phyloP scores from a whole-genome alignment of 2,113 vertebrate genomes.

The Paraplagusia blochii region DNA sequence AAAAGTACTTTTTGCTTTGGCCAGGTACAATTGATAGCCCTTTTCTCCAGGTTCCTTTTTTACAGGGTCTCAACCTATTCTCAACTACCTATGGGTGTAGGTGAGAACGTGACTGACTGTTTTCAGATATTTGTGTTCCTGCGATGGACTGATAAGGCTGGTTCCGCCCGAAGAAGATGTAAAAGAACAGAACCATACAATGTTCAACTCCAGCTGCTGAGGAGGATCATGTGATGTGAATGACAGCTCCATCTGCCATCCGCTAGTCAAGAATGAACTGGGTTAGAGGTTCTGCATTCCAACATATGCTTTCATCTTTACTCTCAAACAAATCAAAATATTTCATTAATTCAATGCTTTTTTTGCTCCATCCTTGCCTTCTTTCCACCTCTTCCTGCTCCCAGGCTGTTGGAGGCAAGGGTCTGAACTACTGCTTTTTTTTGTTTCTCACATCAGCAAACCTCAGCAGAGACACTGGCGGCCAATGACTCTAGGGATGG shows the following conservation, averaged over 20 bases:
- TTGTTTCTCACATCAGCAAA: slow-evolving; percentile 53
- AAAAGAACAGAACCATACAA: background rate
- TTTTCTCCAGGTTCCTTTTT: no score
- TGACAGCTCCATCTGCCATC: background rate
- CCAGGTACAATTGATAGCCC: no score
- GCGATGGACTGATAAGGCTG: background rate
- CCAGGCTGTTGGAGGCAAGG: slow-evolving; percentile 17
- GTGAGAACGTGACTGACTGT: no score
- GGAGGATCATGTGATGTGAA: slow-evolving; percentile 1
- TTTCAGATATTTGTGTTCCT: background rate
- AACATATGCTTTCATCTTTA: no score
- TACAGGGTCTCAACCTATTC: no score
- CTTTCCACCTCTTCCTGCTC: slow-evolving; percentile 37
- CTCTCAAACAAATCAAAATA: slow-evolving; percentile 18
- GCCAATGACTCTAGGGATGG: slow-evolving; percentile 49
- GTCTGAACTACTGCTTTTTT: slow-evolving; percentile 23
- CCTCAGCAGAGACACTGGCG: slow-evolving; percentile 46
- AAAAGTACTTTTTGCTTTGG: no score
- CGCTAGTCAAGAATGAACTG: background rate
- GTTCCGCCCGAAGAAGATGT: no score
- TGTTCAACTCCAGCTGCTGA: background rate
- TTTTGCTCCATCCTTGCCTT: slow-evolving; percentile 19
- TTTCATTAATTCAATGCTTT: slow-evolving; percentile 16
- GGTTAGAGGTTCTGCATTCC: no score
- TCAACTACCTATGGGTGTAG: no score